phyloP scores from a whole-genome alignment of 53 echinoderm and acorn worm species.

The Mesocentrotus franciscanus region DNA sequence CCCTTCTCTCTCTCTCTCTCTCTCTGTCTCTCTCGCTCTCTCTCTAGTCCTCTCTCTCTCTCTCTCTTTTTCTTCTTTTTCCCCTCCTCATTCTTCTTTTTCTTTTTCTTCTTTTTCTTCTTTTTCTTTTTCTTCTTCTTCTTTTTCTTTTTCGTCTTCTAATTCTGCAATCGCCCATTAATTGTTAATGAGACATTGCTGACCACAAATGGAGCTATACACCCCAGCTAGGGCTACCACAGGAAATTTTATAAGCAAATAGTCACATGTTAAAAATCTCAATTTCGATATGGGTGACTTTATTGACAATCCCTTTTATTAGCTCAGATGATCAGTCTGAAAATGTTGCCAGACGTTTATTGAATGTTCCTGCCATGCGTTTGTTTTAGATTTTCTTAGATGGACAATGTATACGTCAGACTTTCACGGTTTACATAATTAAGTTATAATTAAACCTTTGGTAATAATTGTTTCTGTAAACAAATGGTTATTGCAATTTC shows the following conservation, averaged over 20 bases:
- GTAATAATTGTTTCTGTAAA: not conserved
- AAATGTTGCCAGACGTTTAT: too few species aligned
- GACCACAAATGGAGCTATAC: too few species aligned
- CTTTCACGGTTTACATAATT: not conserved
- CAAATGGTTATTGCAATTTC: not conserved
- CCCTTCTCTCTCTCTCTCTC: not conserved
- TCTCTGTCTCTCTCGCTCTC: not conserved
- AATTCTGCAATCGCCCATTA: not conserved
- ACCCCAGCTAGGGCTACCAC: too few species aligned
- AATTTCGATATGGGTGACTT: too few species aligned
- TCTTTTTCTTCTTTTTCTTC: not conserved
- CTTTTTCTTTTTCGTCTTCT: not conserved
- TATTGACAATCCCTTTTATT: not conserved
- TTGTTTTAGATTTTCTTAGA: not conserved
- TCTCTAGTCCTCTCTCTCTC: too few species aligned
- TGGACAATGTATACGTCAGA: not conserved
- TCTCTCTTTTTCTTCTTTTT: too few species aligned
- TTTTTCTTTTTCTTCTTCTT: too few species aligned
- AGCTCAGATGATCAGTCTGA: too few species aligned
- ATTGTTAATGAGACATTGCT: not conserved
- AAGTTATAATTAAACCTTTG: not conserved
- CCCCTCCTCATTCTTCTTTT: too few species aligned
- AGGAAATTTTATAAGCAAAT: too few species aligned
- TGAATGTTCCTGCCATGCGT: too few species aligned
- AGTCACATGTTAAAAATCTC: too few species aligned